phyloP scores from a whole-genome alignment of 2,888 invertebrate species.

The Dascillus cervinus region DNA sequence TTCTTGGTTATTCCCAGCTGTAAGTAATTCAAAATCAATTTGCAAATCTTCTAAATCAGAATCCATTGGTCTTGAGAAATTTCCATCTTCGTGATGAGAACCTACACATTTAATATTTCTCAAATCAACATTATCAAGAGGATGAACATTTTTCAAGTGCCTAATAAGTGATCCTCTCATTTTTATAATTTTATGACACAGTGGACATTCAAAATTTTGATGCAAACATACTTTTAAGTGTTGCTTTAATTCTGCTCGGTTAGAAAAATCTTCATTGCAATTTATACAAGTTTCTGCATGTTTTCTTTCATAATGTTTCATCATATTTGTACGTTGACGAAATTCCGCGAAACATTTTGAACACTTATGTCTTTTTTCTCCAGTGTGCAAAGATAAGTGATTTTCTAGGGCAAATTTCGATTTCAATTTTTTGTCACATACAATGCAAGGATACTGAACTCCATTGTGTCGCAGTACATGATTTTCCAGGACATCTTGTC shows the following conservation, averaged over 20 bases:
- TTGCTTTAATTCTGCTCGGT: conserved; percentile 5
- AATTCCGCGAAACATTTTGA: not conserved
- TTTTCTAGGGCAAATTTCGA: conserved; percentile 6
- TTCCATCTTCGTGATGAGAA: conserved; percentile 18
- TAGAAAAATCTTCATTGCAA: conserved; percentile 10
- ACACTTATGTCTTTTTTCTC: not conserved
- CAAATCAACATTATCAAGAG: conserved; percentile 14
- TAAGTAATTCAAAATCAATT: conserved; percentile 26
- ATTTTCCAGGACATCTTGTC: conserved; percentile 15
- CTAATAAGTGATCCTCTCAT: conserved; percentile 18
- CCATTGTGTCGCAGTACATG: conserved; percentile 18
- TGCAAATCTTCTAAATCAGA: conserved; percentile 23
- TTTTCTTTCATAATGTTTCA: not conserved
- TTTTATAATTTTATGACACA: conserved; percentile 18
- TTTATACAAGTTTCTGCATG: conserved; percentile 5
- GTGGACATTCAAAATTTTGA: conserved; percentile 13
- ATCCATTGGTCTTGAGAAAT: conserved; percentile 20
- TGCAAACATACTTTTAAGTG: conserved; percentile 6
- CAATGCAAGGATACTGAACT: conserved; percentile 11
- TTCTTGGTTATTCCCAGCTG: conserved; percentile 18
- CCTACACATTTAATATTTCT: too few species aligned
- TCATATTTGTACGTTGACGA: not conserved
- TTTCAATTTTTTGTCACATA: conserved; percentile 22
- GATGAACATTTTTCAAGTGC: conserved; percentile 16
- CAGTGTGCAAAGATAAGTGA: not conserved